These are phyloP conservation scores for Acanthosoma haemorrhoidale DNA, from an alignment of 2,888 invertebrate genomes.

Conservation along the genomic window DNA sequence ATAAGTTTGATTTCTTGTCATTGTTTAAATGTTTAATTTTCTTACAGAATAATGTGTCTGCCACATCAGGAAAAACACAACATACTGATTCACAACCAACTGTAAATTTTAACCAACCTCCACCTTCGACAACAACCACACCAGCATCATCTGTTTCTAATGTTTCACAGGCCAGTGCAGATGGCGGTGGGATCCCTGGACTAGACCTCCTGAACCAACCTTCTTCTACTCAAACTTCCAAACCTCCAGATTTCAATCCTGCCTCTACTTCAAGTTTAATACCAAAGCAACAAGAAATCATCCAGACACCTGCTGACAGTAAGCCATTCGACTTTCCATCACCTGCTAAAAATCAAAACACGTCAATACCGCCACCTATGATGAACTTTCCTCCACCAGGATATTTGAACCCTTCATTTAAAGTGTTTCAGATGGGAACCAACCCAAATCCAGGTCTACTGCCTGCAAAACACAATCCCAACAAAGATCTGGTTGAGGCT, in stretches of 20 bases:
- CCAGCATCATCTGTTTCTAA: not conserved
- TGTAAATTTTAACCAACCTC: conserved; percentile 22
- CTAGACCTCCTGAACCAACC: conserved; percentile 57
- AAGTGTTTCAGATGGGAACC: conserved; percentile 1
- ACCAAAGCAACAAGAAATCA: conserved; percentile 31
- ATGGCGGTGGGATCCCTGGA: conserved; percentile 61
- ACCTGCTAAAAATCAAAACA: conserved; percentile 26
- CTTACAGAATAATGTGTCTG: conserved; percentile 4
- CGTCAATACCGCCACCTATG: not conserved
- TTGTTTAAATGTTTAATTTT: conserved; percentile 11
- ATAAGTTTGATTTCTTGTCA: not conserved
- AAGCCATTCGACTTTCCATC: conserved; percentile 40
- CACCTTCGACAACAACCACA: not conserved
- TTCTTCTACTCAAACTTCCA: not conserved
- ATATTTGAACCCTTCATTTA: not conserved
- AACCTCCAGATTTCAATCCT: conserved; percentile 3
- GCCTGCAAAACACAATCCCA: not conserved
- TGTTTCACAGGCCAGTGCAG: not conserved
- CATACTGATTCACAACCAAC: not conserved
- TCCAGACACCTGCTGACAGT: conserved; percentile 40
- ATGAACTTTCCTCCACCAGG: conserved; percentile 24
- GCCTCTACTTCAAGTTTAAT: conserved; percentile 19
- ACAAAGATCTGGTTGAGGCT: conserved; percentile 3
- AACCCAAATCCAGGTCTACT: conserved; percentile 2
- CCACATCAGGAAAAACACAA: not conserved